Percentiles rank a stretch among this genome's conserved stretches.
These are phyloP conservation scores for Bambusicola thoracicus DNA, from an alignment of 2,113 vertebrate genomes.

Conservation along the genomic window DNA sequence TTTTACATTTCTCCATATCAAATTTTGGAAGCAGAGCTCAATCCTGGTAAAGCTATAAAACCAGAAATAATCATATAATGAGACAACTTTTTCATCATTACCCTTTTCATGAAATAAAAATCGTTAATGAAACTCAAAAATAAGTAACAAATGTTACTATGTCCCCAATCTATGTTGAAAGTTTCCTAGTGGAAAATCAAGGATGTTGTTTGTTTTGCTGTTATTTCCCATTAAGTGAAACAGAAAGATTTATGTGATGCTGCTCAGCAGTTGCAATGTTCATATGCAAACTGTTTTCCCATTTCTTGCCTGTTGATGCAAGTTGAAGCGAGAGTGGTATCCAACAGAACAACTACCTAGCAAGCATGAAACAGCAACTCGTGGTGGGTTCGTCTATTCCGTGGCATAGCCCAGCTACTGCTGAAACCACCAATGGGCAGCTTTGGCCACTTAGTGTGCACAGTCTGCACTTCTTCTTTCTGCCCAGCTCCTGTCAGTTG, in stretches of 20 bases:
- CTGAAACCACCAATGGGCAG: neutral
- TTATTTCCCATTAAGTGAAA: neutral
- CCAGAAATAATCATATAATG: neutral
- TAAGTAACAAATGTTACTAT: neutral
- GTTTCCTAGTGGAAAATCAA: neutral
- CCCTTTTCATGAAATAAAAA: neutral
- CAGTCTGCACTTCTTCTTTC: neutral
- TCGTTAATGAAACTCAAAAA: neutral
- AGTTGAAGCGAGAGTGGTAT: neutral
- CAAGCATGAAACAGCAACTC: neutral
- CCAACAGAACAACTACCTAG: neutral
- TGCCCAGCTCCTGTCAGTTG: neutral
- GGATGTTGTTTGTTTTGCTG: neutral
- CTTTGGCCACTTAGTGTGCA: neutral
- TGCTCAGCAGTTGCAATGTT: neutral
- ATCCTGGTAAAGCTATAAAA: slow-evolving; percentile 69
- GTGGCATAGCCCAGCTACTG: neutral
- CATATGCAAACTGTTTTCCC: neutral
- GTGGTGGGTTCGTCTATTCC: neutral
- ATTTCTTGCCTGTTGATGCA: neutral
- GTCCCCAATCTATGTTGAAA: neutral
- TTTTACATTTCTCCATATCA: slow-evolving; percentile 80
- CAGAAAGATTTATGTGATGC: neutral
- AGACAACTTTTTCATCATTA: neutral
- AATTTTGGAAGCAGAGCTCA: slow-evolving; percentile 58